These are phyloP conservation scores for Camelus bactrianus DNA, from an alignment of 2,113 vertebrate genomes.

Conservation along the genomic window DNA sequence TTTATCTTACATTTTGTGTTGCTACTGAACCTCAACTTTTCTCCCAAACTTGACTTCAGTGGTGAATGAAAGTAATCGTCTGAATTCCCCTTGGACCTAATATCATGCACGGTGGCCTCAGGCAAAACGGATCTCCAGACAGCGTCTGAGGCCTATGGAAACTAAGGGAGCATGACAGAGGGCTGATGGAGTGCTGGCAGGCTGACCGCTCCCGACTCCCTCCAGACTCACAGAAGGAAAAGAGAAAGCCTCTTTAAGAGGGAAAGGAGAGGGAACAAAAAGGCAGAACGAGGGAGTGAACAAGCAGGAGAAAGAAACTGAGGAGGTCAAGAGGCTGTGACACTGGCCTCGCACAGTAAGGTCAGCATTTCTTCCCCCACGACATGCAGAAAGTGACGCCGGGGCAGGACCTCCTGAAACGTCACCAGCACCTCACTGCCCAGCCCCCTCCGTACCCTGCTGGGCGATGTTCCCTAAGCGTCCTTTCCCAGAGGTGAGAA, in stretches of 20 bases:
- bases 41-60: constrained; percentile 47
- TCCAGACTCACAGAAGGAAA: not conserved
- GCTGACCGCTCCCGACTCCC: accelerated
- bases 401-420: not conserved
- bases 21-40: not conserved
- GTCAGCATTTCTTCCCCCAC: not conserved
- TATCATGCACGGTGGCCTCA: not conserved
- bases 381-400: not conserved
- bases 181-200: not conserved
- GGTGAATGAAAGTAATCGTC: constrained; percentile 51
- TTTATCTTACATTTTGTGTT: not conserved
- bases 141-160: not conserved
- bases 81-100: constrained; percentile 32
- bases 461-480: not conserved
- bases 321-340: not conserved
- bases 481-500: not conserved
- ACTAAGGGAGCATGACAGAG: not conserved
- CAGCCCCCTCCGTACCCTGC: accelerated
- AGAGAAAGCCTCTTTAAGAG: not conserved
- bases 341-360: not conserved
- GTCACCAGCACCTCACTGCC: not conserved
- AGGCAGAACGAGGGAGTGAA: not conserved
- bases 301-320: not conserved
- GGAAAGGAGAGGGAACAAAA: not conserved
- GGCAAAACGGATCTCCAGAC: not conserved